These are phyloP conservation scores for Rhynchopsitta pachyrhyncha DNA, from an alignment of 2,113 vertebrate species.

Conservation along the genomic window DNA sequence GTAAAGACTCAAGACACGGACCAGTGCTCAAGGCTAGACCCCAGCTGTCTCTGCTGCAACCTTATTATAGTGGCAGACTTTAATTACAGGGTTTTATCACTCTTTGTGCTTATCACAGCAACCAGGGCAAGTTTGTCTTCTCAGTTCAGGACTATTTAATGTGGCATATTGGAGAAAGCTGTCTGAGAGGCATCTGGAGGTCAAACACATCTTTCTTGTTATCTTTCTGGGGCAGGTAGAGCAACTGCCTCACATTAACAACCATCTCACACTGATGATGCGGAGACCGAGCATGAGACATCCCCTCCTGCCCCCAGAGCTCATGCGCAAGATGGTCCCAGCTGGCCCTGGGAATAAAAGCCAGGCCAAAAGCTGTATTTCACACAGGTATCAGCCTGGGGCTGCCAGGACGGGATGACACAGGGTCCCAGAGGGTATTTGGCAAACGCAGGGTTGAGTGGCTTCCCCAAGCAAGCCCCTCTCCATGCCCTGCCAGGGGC, in stretches of 20 bases:
- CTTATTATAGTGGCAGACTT: not conserved
- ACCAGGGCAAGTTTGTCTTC: not conserved
- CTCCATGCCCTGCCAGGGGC: not conserved
- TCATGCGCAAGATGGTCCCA: not conserved
- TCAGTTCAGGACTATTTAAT: not conserved
- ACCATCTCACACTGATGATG: not conserved
- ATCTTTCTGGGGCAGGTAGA: not conserved
- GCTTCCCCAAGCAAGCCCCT: not conserved
- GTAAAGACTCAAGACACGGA: not conserved
- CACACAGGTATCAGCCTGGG: not conserved
- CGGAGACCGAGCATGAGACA: not conserved
- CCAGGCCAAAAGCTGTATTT: not conserved
- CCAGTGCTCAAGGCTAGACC: not conserved
- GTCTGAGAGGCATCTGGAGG: not conserved
- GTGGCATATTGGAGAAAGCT: not conserved
- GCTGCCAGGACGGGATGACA: not conserved
- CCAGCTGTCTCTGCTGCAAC: not conserved
- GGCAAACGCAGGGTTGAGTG: not conserved
- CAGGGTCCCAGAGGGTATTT: not conserved
- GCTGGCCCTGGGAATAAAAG: not conserved
- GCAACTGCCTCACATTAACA: not conserved
- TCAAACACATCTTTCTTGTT: not conserved
- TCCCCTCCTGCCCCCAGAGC: rapidly evolving
- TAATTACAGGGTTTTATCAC: slow-evolving; percentile 22
- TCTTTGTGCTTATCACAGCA: not conserved